Percentiles rank a stretch among this genome's conserved stretches.
phyloP scores from a whole-genome alignment of 2,797 vertebrate species.

The Cyprinodon diabolis region DNA sequence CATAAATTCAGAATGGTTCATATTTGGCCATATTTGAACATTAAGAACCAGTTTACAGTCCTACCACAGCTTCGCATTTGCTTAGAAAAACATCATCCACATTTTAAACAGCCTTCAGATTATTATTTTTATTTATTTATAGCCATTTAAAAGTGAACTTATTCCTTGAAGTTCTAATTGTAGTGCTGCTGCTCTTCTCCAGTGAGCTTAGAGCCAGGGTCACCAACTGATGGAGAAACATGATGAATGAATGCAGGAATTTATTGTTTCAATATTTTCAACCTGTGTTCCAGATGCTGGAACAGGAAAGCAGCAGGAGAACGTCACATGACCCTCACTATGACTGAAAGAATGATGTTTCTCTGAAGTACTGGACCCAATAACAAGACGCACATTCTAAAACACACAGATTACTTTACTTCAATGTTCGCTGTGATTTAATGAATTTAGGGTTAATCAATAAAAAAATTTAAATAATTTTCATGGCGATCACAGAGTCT shows the following conservation, averaged over 20 bases:
- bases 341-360: not conserved
- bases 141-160: not conserved
- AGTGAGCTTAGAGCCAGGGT: not conserved
- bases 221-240: not conserved
- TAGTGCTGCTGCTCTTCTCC: not conserved
- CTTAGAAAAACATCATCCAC: not conserved
- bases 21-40: not conserved
- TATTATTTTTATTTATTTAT: not conserved
- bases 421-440: not conserved
- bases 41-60: not conserved
- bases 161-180: not conserved
- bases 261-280: not conserved
- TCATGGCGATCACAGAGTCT: no score
- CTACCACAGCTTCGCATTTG: not conserved
- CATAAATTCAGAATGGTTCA: no score
- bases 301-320: not conserved
- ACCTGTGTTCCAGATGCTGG: not conserved
- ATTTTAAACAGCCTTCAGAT: not conserved
- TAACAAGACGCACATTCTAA: not conserved
- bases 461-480: no score
- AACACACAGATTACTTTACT: not conserved
- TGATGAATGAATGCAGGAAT: not conserved
- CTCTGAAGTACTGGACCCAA: not conserved
- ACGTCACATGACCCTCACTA: not conserved
- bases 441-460: no score